phyloP scores from a whole-genome alignment of 64 coral and sea anemone species.

The Porites lutea region DNA sequence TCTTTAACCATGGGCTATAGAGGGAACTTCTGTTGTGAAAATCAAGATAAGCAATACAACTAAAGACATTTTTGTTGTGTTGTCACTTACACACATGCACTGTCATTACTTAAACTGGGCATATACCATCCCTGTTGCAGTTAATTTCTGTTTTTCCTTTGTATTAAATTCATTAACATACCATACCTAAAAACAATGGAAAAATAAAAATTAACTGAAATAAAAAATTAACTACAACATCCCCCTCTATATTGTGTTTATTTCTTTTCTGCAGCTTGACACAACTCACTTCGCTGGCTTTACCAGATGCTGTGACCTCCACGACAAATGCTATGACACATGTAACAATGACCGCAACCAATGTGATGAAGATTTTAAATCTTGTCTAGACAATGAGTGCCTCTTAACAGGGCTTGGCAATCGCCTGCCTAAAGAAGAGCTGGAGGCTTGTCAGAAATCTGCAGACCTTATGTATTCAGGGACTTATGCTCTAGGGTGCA shows the following conservation, averaged over 20 bases:
- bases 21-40: too few species aligned
- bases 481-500: conserved; percentile 74
- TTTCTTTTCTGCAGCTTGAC: conserved; percentile 68
- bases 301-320: conserved; percentile 80
- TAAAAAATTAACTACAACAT: too few species aligned
- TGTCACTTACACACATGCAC: too few species aligned
- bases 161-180: too few species aligned
- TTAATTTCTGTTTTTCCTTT: too few species aligned
- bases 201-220: too few species aligned
- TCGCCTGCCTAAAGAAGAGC: conserved; percentile 57
- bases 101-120: too few species aligned
- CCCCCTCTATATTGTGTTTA: background rate
- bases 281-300: conserved; percentile 89
- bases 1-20: too few species aligned
- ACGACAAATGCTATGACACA: conserved; percentile 91
- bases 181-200: too few species aligned
- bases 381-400: conserved; percentile 96
- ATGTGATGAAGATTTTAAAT: conserved; percentile 95
- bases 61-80: too few species aligned
- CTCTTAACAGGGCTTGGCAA: conserved; percentile 88
- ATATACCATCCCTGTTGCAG: too few species aligned
- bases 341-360: conserved; percentile 88
- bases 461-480: conserved; percentile 90
- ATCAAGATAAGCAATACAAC: too few species aligned
- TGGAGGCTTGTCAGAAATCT: conserved; percentile 76